These are phyloP conservation scores for Podilymbus podiceps DNA, from an alignment of 2,113 vertebrate genomes.

Conservation along the genomic window DNA sequence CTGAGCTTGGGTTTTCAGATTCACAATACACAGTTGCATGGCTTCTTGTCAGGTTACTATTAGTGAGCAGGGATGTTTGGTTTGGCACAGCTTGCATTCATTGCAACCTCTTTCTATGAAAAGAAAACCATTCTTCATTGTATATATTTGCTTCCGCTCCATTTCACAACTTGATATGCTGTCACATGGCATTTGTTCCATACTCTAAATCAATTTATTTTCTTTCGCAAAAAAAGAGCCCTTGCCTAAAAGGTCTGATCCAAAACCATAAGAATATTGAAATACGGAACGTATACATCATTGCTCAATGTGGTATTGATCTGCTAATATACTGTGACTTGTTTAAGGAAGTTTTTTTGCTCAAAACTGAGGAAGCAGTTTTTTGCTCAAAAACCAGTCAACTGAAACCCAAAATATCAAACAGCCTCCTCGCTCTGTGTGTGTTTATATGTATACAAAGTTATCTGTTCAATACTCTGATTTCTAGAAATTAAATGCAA, in stretches of 20 bases:
- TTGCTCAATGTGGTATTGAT: background rate
- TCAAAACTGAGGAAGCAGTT: background rate
- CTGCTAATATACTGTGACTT: background rate
- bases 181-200: background rate
- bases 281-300: background rate
- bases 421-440: background rate
- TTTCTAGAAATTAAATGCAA: background rate
- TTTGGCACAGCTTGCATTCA: background rate
- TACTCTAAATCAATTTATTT: background rate
- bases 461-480: background rate
- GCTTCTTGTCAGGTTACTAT: background rate
- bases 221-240: background rate
- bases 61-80: background rate
- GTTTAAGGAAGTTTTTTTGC: background rate
- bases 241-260: background rate
- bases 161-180: background rate
- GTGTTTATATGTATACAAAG: background rate
- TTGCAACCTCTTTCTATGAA: background rate
- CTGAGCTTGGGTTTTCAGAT: background rate
- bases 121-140: background rate
- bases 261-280: background rate
- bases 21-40: background rate
- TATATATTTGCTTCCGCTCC: background rate
- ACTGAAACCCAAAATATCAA: background rate
- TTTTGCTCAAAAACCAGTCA: background rate